A percentile compares a stretch with the other conserved stretches of the same genome.
Conservation (phyloP, 1,140 invertebrate species). For the Diorhabda elongata region DNA sequence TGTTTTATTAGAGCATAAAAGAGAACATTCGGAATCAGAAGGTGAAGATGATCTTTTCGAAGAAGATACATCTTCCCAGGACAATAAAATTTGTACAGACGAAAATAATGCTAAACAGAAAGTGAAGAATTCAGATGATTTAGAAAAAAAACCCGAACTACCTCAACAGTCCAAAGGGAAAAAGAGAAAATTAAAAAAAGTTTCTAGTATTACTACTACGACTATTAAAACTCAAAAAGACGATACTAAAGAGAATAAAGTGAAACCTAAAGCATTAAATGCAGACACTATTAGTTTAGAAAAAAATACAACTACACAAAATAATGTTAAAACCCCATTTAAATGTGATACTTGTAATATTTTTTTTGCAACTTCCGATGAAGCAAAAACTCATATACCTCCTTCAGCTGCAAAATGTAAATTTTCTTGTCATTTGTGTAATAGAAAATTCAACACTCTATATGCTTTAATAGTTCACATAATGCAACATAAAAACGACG, state of each 20-base stretch:
- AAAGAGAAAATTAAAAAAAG: background rate
- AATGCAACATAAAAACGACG: constrained; percentile 22
- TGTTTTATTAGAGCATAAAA: constrained; percentile 23
- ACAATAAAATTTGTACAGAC: background rate
- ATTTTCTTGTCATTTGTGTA: constrained; percentile 24
- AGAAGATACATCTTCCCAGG: constrained; percentile 5
- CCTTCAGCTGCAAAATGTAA: constrained; percentile 18
- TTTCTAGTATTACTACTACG: too few relatives aligned
- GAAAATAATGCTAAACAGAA: background rate
- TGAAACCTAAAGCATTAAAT: background rate
- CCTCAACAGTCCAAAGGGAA: background rate
- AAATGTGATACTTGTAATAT: constrained; percentile 20
- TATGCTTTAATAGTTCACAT: constrained; percentile 28
- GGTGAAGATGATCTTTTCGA: constrained; percentile 15
- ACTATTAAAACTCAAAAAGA: background rate
- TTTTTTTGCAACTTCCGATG: constrained; percentile 15
- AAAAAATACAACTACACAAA: too few relatives aligned
- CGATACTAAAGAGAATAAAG: constrained; percentile 3
- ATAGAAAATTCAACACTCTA: constrained; percentile 22
- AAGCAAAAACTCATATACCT: constrained; percentile 8
- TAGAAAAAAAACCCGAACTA: background rate
- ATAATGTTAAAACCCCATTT: constrained; percentile 9
- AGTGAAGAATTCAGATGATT: constrained; percentile 8
- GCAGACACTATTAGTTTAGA: too few relatives aligned
- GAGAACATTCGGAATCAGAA: constrained; percentile 15